Percentiles rank a stretch among this genome's conserved stretches.
phyloP scores from a whole-genome alignment of 2,888 invertebrate species.

The Steinernema hermaphroditum region DNA sequence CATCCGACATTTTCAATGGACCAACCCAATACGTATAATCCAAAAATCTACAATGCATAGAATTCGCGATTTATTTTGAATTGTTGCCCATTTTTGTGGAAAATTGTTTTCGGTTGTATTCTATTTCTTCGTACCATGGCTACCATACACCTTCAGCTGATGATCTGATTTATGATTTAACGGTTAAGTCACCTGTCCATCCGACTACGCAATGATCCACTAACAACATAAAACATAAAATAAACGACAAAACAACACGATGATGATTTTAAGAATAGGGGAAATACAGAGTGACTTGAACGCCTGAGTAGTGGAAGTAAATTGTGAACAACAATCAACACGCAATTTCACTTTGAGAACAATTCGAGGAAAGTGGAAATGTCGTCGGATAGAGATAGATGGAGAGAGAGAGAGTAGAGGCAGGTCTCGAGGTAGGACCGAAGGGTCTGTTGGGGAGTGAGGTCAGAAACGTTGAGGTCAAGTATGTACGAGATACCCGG shows the following conservation, averaged over 20 bases:
- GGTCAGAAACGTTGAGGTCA: constrained; percentile 26
- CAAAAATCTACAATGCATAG: too few relatives aligned
- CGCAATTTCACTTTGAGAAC: constrained; percentile 15
- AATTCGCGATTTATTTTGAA: too few relatives aligned
- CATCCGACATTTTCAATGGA: too few relatives aligned
- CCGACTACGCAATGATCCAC: constrained; percentile 6
- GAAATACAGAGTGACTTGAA: constrained; percentile 6
- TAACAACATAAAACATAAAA: background rate
- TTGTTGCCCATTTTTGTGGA: too few relatives aligned
- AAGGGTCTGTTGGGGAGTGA: background rate
- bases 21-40: too few relatives aligned
- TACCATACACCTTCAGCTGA: too few relatives aligned
- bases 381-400: background rate
- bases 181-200: constrained; percentile 14
- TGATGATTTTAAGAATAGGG: background rate
- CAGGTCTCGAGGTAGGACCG: constrained; percentile 23
- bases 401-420: background rate
- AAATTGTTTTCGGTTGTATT: too few relatives aligned
- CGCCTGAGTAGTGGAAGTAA: background rate
- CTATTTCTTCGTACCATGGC: too few relatives aligned
- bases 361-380: constrained; percentile 5
- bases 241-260: background rate
- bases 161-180: background rate
- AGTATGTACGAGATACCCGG: constrained; percentile 14
- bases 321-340: constrained; percentile 4